Percentiles rank a stretch among this genome's conserved stretches.
Conservation (phyloP, 2,113 vertebrate species). For the Pachyramphus minor region DNA sequence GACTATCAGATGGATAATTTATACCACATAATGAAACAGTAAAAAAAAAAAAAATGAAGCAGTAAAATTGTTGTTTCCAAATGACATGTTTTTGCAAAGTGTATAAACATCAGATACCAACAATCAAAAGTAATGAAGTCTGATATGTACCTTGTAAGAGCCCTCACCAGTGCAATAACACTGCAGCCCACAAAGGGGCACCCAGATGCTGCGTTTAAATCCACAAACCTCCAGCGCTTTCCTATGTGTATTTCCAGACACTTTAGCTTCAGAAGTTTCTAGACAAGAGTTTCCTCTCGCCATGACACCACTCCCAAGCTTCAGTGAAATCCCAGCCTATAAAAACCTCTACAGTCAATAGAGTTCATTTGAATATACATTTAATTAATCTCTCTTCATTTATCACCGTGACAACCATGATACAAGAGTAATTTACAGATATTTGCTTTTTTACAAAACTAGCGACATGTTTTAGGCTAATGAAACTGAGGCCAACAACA, state of each 20-base stretch:
- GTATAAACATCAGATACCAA: constrained; percentile 12
- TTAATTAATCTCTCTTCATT: constrained; percentile 51
- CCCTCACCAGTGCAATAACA: constrained; percentile 19
- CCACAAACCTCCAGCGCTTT: not conserved
- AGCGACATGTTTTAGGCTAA: not conserved
- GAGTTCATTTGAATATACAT: constrained; percentile 6
- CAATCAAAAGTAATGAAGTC: constrained; percentile 4
- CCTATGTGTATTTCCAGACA: not conserved
- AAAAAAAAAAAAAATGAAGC: not conserved
- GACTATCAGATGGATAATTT: not conserved
- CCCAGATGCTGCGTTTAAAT: not conserved
- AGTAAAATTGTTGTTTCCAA: constrained; percentile 2
- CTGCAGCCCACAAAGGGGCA: constrained; percentile 36
- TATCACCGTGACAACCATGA: constrained; percentile 17
- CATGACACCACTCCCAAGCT: not conserved
- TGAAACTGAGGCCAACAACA: constrained; percentile 13
- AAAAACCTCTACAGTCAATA: not conserved
- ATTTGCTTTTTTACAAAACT: not conserved
- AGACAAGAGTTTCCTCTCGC: not conserved
- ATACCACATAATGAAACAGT: not conserved
- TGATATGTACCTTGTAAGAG: not conserved
- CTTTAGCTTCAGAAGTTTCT: constrained; percentile 16
- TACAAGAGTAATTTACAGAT: constrained; percentile 6
- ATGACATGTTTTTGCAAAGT: not conserved
- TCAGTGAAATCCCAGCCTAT: not conserved